These are phyloP conservation scores for Bergia puertoricense DNA, from an alignment of 92 coral and sea anemone genomes.

Conservation along the genomic window DNA sequence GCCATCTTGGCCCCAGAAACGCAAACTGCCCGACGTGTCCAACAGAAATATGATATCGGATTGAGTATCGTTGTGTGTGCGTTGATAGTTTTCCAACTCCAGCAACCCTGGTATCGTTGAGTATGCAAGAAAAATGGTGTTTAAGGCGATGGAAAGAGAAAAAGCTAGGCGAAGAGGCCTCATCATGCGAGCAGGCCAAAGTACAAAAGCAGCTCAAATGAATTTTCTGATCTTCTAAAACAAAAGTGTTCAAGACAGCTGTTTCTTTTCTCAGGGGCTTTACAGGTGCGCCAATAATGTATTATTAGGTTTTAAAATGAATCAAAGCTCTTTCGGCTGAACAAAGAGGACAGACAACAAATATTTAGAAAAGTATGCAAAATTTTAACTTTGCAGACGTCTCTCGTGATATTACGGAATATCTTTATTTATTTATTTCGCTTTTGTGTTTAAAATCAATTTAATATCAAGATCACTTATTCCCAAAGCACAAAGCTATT, in stretches of 20 bases:
- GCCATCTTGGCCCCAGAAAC: slow-evolving; percentile 69
- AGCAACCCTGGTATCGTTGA: slow-evolving; percentile 60
- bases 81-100: slow-evolving; percentile 71
- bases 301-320: not conserved
- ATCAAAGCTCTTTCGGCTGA: slow-evolving; percentile 22
- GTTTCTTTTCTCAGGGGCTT: slow-evolving; percentile 24
- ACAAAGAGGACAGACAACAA: not conserved
- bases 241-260: not conserved
- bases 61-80: slow-evolving; percentile 70
- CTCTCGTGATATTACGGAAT: not conserved
- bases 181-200: slow-evolving; percentile 10
- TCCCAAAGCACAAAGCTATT: too few relatives aligned
- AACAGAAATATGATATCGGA: slow-evolving; percentile 90
- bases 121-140: not conserved
- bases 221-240: not conserved
- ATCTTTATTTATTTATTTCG: not conserved
- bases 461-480: too few relatives aligned
- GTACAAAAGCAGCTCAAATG: not conserved
- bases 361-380: not conserved
- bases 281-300: slow-evolving; percentile 9
- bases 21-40: slow-evolving; percentile 90
- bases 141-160: slow-evolving; percentile 1
- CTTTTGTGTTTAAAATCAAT: too few relatives aligned
- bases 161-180: not conserved
- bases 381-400: not conserved